Evolutionary conservation across 2,797 vertebrate species (phyloP).

Genomic region (Nannoperca obscura): DNA sequence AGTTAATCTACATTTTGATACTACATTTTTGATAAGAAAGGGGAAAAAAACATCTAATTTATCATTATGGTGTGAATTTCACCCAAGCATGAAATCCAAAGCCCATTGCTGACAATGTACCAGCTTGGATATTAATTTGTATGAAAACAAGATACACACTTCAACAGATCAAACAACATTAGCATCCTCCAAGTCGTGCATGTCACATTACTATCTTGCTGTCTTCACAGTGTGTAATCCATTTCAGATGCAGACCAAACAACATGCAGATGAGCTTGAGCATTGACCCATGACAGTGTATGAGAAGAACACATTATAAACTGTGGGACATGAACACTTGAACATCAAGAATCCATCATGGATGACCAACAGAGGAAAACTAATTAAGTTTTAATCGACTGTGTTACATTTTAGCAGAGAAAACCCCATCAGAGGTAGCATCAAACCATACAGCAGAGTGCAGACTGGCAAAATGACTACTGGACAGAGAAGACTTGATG

Average conservation of each 20-base stretch:
- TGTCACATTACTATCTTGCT: slow-evolving; percentile 25
- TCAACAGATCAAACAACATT: slow-evolving; percentile 54
- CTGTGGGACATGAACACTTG: slow-evolving; percentile 1
- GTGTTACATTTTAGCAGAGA: slow-evolving; percentile 4
- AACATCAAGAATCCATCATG: slow-evolving; percentile 17
- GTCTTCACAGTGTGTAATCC: slow-evolving; percentile 40
- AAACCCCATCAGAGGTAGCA: not conserved
- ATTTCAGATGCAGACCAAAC: slow-evolving; percentile 35
- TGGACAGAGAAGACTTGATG: not conserved
- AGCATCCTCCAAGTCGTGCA: slow-evolving; percentile 33
- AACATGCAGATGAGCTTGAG: slow-evolving; percentile 36
- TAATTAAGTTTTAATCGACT: slow-evolving; percentile 36
- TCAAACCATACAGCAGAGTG: slow-evolving; percentile 4
- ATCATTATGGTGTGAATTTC: slow-evolving; percentile 23
- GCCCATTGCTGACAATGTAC: slow-evolving; percentile 27
- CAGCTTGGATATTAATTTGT: slow-evolving; percentile 38
- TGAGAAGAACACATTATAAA: slow-evolving; percentile 16
- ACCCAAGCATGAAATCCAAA: slow-evolving; percentile 41
- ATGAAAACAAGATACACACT: slow-evolving; percentile 51
- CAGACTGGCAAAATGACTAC: not conserved
- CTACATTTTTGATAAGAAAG: slow-evolving; percentile 27
- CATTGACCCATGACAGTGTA: slow-evolving; percentile 25
- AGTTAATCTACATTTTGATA: not conserved
- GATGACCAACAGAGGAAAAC: slow-evolving; percentile 28
- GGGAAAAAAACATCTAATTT: slow-evolving; percentile 15